phyloP scores from a whole-genome alignment of 2,113 vertebrate species.

The Myocastor coypus region DNA sequence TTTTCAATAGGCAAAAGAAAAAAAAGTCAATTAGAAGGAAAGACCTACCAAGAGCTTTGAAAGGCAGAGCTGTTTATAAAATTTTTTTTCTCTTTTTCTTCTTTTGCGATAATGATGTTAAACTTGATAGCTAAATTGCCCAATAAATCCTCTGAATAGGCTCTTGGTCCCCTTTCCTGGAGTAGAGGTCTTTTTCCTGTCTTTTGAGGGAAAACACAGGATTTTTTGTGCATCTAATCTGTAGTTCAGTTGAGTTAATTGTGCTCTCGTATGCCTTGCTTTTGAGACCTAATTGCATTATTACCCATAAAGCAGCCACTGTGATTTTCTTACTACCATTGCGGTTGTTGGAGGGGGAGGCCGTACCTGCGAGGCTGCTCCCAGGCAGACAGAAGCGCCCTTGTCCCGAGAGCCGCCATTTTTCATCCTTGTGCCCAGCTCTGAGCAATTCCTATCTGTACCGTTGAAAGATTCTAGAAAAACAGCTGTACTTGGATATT shows the following conservation, averaged over 20 bases:
- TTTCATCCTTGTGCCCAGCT: not conserved
- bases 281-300: not conserved
- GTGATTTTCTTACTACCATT: slow-evolving; percentile 5
- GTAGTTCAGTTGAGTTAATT: slow-evolving; percentile 43
- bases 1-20: not conserved
- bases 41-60: not conserved
- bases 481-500: not conserved
- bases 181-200: slow-evolving; percentile 48
- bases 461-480: not conserved
- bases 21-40: not conserved
- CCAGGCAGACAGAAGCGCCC: not conserved
- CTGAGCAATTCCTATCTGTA: not conserved
- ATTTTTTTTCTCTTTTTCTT: not conserved
- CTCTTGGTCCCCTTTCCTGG: slow-evolving; percentile 21
- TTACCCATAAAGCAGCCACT: not conserved
- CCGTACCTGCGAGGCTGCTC: not conserved
- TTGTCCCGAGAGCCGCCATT: not conserved
- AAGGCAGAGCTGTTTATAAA: not conserved
- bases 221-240: slow-evolving; percentile 63
- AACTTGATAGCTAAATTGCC: slow-evolving; percentile 33
- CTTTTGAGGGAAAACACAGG: not conserved
- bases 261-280: not conserved
- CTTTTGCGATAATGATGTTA: not conserved
- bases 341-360: not conserved
- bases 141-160: not conserved